Conservation (phyloP, 2,888 invertebrate genomes). For the Biston stratarius region DNA sequence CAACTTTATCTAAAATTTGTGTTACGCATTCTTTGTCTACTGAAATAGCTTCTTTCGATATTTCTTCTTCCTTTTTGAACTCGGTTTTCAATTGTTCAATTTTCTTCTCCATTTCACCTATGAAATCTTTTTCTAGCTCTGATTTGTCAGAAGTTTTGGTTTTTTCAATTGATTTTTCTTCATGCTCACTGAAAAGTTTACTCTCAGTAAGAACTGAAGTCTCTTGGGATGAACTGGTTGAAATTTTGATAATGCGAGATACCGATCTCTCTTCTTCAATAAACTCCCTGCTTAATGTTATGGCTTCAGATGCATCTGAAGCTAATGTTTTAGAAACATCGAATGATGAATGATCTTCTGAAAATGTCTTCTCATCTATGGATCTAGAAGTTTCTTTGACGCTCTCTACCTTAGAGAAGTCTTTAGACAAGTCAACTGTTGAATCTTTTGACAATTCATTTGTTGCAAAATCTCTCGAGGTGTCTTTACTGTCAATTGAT, state of each 20-base stretch:
- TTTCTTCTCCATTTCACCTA: conserved; percentile 66
- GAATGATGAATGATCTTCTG: conserved; percentile 82
- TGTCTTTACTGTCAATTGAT: conserved; percentile 82
- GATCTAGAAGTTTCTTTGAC: conserved; percentile 80
- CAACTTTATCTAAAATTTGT: conserved; percentile 47
- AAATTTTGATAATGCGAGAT: conserved; percentile 67
- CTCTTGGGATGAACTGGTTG: conserved; percentile 76
- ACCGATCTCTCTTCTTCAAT: conserved; percentile 74
- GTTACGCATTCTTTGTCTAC: conserved; percentile 42
- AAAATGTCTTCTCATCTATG: conserved; percentile 80
- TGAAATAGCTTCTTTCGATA: conserved; percentile 40
- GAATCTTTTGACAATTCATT: conserved; percentile 83
- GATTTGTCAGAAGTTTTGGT: conserved; percentile 59
- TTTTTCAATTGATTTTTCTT: conserved; percentile 61
- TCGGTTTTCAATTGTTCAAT: conserved; percentile 65
- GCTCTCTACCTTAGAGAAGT: conserved; percentile 80
- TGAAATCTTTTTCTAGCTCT: conserved; percentile 64
- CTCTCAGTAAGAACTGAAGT: conserved; percentile 78
- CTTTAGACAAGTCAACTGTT: conserved; percentile 79
- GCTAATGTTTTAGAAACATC: conserved; percentile 82
- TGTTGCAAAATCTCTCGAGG: conserved; percentile 81
- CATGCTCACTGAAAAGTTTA: conserved; percentile 73
- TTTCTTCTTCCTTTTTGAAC: conserved; percentile 57
- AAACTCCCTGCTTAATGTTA: conserved; percentile 75
- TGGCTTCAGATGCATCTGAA: conserved; percentile 78